Evolutionary conservation across 2,113 vertebrate species (phyloP).

Genomic region (Haemorhous mexicanus): DNA sequence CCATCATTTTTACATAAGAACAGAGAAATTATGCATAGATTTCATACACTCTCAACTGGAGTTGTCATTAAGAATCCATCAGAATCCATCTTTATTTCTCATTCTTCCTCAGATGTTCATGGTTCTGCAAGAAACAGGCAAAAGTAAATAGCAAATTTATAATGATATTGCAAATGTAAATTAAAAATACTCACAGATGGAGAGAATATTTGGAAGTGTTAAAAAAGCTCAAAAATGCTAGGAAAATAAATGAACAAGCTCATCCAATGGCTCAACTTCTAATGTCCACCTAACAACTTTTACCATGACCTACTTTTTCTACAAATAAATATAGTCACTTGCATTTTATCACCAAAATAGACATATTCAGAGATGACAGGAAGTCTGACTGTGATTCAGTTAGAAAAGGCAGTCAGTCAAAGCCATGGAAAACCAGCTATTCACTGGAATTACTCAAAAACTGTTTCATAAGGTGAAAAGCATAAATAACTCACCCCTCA

Average conservation of each 20-base stretch:
- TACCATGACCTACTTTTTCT: slow-evolving; percentile 8
- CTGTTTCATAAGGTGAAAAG: not conserved
- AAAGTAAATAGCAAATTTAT: not conserved
- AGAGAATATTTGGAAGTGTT: not conserved
- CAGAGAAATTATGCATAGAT: not conserved
- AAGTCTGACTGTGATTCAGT: slow-evolving; percentile 4
- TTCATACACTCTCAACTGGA: not conserved
- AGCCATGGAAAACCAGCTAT: not conserved
- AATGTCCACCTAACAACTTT: not conserved
- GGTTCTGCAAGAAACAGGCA: not conserved
- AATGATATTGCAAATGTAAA: not conserved
- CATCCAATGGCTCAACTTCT: not conserved
- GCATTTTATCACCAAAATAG: slow-evolving; percentile 1
- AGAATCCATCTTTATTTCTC: not conserved
- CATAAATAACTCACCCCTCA: not conserved
- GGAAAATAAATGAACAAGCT: not conserved
- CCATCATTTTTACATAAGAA: not conserved
- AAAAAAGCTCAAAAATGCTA: not conserved
- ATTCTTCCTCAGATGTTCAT: not conserved
- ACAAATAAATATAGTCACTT: slow-evolving; percentile 28
- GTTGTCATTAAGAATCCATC: not conserved
- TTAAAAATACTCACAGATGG: not conserved
- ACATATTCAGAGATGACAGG: slow-evolving; percentile 3
- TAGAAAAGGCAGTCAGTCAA: slow-evolving; percentile 19
- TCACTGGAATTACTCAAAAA: not conserved